A percentile compares a stretch with the other conserved stretches of the same genome.
phyloP scores from a whole-genome alignment of 2,113 vertebrate genomes.

The Spizaetus ornatus region DNA sequence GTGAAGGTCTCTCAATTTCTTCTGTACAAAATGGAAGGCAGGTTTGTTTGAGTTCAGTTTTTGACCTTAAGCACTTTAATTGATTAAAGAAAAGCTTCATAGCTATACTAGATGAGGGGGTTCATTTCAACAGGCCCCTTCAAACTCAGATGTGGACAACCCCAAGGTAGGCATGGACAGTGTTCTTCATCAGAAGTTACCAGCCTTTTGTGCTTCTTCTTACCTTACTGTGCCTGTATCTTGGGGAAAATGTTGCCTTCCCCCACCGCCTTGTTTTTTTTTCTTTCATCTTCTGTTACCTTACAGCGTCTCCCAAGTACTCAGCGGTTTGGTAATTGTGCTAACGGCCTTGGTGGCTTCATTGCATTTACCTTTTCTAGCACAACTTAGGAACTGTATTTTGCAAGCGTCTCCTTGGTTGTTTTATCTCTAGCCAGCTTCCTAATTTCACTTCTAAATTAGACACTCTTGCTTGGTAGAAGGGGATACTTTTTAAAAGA shows the following conservation, averaged over 20 bases:
- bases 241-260: neutral
- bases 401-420: neutral
- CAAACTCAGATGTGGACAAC: neutral
- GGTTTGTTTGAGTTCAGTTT: neutral
- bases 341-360: neutral
- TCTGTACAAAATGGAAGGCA: neutral
- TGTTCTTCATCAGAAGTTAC: neutral
- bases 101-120: rapidly evolving
- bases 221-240: neutral
- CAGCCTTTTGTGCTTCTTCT: neutral
- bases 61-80: neutral
- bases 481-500: neutral
- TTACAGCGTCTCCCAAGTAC: neutral
- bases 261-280: neutral
- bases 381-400: neutral
- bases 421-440: neutral
- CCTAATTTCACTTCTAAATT: slow-evolving; percentile 2
- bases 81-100: neutral
- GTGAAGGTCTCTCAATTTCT: neutral
- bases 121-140: neutral
- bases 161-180: rapidly evolving
- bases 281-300: neutral
- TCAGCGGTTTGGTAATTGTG: neutral
- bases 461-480: neutral
- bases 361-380: neutral